Conservation (phyloP, 2,888 invertebrate genomes). For the Amphipyra tragopoginis region DNA sequence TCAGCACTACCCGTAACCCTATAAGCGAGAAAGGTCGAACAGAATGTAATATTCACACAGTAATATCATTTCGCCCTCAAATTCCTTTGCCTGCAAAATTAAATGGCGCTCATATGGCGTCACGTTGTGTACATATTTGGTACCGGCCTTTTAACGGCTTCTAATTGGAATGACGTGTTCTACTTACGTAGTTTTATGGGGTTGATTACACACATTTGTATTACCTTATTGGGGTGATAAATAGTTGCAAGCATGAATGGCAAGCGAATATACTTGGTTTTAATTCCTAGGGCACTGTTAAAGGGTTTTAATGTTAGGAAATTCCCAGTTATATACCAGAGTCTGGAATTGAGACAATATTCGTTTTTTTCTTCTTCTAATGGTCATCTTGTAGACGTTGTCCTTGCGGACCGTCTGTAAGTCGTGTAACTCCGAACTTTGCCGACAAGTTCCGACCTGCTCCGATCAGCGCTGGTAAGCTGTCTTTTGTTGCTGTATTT, state of each 20-base stretch:
- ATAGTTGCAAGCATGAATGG: background rate
- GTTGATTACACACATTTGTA: background rate
- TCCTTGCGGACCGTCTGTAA: too few species aligned
- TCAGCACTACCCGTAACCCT: constrained; percentile 12
- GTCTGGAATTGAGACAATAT: too few species aligned
- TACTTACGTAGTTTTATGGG: background rate
- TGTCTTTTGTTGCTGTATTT: too few species aligned
- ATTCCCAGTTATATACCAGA: too few species aligned
- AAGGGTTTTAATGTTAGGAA: too few species aligned
- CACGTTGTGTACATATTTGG: constrained; percentile 29
- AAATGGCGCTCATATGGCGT: constrained; percentile 33
- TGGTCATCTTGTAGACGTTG: too few species aligned
- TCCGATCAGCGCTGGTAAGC: too few species aligned
- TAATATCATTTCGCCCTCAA: constrained; percentile 29
- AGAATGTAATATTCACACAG: constrained; percentile 41
- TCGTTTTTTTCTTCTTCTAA: too few species aligned
- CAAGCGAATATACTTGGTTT: background rate
- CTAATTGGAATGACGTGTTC: constrained; percentile 28
- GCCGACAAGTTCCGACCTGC: too few species aligned
- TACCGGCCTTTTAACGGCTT: background rate
- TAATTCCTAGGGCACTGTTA: too few species aligned
- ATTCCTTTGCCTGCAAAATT: constrained; percentile 36
- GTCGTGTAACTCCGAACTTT: too few species aligned
- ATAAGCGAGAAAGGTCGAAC: constrained; percentile 9
- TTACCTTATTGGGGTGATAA: background rate